Conservation (phyloP, 2,888 invertebrate genomes). For the Drosophila pseudotakahashii region DNA sequence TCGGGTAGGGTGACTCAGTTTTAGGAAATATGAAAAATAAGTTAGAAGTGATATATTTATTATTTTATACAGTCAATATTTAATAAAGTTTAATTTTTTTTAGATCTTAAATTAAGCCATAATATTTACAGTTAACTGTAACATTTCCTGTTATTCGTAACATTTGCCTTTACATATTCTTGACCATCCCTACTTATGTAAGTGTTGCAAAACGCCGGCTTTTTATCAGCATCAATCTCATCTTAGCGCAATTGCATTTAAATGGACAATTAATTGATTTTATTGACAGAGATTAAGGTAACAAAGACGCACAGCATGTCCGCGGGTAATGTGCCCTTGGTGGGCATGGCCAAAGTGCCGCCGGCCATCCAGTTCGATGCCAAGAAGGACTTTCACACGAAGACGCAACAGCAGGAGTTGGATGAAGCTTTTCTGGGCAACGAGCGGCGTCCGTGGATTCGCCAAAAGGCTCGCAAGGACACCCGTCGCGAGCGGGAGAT, state of each 20-base stretch:
- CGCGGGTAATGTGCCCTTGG: conserved; percentile 40
- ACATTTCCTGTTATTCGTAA: neutral
- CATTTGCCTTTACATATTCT: neutral
- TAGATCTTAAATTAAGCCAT: too few relatives aligned
- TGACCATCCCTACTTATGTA: too few relatives aligned
- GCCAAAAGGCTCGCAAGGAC: conserved; percentile 35
- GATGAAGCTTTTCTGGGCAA: conserved; percentile 68
- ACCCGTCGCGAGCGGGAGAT: conserved; percentile 61
- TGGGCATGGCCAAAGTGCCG: conserved; percentile 28
- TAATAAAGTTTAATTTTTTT: too few relatives aligned
- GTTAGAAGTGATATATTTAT: too few relatives aligned
- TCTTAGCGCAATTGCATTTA: conserved; percentile 21
- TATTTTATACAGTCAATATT: too few relatives aligned
- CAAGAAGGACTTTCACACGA: conserved; percentile 69
- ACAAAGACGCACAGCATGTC: conserved; percentile 40
- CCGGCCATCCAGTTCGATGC: conserved; percentile 62
- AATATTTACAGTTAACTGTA: too few relatives aligned
- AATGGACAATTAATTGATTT: conserved; percentile 6
- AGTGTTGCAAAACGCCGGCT: conserved; percentile 24
- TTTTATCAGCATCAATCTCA: neutral
- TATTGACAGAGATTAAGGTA: neutral
- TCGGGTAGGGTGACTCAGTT: too few relatives aligned
- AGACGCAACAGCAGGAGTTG: conserved; percentile 53
- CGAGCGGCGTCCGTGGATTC: conserved; percentile 56
- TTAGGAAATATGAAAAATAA: too few relatives aligned